Conservation (phyloP, 2,797 vertebrate species). For the Octomys mimax region DNA sequence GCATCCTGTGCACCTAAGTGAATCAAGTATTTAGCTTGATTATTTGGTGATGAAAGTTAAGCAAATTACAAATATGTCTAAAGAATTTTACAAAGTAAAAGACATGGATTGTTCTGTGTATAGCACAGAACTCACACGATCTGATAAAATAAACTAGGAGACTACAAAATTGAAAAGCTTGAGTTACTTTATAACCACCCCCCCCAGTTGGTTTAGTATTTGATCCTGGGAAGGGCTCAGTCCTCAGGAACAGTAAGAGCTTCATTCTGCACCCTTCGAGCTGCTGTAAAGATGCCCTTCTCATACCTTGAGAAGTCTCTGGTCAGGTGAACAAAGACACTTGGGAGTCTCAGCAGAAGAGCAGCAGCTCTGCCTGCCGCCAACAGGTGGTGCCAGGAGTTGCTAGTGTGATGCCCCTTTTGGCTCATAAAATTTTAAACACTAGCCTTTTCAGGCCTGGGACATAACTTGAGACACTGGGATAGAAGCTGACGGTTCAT, state of each 20-base stretch:
- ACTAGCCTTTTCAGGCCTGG: background rate
- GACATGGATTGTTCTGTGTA: background rate
- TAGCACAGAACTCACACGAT: background rate
- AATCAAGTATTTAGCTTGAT: background rate
- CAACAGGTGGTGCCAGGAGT: constrained; percentile 64
- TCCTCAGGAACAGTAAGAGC: background rate
- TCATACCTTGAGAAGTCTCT: background rate
- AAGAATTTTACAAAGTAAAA: background rate
- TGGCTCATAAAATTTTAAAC: constrained; percentile 1
- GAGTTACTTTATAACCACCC: constrained; percentile 2
- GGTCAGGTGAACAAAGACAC: background rate
- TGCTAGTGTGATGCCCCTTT: background rate
- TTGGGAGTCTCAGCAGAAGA: background rate
- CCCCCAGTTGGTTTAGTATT: background rate
- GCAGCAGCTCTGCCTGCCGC: background rate
- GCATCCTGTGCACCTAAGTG: background rate
- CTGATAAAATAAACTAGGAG: constrained; percentile 48
- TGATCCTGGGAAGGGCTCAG: background rate
- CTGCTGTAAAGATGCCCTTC: background rate
- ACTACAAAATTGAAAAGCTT: constrained; percentile 28
- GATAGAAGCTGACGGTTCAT: background rate
- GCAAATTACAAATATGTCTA: background rate
- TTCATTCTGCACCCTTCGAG: background rate
- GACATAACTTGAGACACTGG: background rate
- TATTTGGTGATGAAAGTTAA: constrained; percentile 13